Conservation (phyloP, 2,888 invertebrate species). For the Cephus nigrinus region DNA sequence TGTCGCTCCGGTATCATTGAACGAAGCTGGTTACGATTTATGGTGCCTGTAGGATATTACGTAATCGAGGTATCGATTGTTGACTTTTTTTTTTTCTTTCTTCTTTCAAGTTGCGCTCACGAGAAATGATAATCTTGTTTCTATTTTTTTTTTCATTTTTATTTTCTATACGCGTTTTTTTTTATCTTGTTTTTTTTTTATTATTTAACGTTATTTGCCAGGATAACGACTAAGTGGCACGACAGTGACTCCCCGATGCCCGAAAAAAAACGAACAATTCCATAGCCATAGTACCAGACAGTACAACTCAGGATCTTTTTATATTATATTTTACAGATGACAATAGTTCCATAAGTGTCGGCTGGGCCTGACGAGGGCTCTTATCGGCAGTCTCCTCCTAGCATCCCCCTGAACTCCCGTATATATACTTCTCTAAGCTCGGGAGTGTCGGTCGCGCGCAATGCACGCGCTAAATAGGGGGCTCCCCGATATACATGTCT, state of each 20-base stretch:
- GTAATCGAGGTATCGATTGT: neutral
- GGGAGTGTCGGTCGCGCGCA: neutral
- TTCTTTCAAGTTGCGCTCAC: too few species aligned
- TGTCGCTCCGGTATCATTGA: neutral
- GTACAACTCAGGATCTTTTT: constrained; percentile 67
- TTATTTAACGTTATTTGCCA: neutral
- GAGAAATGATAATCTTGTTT: too few species aligned
- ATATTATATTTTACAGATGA: constrained; percentile 67
- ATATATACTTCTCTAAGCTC: neutral
- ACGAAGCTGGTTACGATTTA: neutral
- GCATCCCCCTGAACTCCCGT: too few species aligned
- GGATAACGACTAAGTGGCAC: neutral
- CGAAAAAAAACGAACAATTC: constrained; percentile 45
- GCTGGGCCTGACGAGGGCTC: constrained; percentile 9
- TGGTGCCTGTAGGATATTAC: neutral
- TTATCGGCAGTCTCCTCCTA: constrained; percentile 5
- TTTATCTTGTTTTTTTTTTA: too few species aligned
- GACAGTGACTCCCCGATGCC: neutral
- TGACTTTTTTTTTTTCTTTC: too few species aligned
- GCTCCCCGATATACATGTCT: too few species aligned
- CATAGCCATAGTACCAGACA: constrained; percentile 67
- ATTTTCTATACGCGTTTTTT: neutral
- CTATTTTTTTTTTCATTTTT: neutral
- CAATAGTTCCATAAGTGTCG: constrained; percentile 63
- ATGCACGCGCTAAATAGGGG: neutral